Percentiles rank a stretch among this genome's conserved stretches.
These are phyloP conservation scores for Lobophora halterata DNA, from an alignment of 2,888 invertebrate species.

Conservation along the genomic window DNA sequence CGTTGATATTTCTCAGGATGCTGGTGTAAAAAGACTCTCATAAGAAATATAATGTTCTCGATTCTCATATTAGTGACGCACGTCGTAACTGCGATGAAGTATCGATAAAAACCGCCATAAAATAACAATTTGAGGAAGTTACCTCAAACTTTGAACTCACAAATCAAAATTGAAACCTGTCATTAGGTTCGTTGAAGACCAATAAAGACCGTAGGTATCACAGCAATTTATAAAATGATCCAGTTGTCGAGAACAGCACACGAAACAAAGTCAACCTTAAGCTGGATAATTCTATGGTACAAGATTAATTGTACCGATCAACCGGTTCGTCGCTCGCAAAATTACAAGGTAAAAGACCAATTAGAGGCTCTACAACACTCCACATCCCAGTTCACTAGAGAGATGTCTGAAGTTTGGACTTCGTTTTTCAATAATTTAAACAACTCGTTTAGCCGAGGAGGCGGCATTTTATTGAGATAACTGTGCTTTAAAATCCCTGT, in stretches of 20 bases:
- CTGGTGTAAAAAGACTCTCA: no score
- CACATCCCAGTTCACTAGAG: constrained; percentile 25
- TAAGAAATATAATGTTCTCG: background rate
- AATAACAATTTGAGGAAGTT: constrained; percentile 1
- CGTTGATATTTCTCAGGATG: no score
- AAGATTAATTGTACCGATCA: constrained; percentile 16
- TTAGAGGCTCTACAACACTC: constrained; percentile 24
- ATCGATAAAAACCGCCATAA: constrained; percentile 6
- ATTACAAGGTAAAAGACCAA: constrained; percentile 32
- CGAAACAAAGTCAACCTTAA: no score
- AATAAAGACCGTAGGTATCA: constrained; percentile 23
- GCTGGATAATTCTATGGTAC: no score
- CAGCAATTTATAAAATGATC: constrained; percentile 18
- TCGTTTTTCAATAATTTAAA: constrained; percentile 16
- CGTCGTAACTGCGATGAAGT: constrained; percentile 5
- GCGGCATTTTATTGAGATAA: constrained; percentile 3
- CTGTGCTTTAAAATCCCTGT: constrained; percentile 2
- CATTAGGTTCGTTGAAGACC: no score
- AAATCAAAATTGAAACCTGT: constrained; percentile 20
- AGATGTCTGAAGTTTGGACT: constrained; percentile 11
- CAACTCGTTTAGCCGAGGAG: constrained; percentile 7
- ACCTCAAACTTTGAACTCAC: constrained; percentile 22
- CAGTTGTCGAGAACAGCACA: no score
- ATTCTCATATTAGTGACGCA: constrained; percentile 8
- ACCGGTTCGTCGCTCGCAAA: constrained; percentile 27